Percentiles rank a stretch among this genome's conserved stretches.
phyloP scores from a whole-genome alignment of 1,140 invertebrate genomes.

The Teleogryllus occipitalis region DNA sequence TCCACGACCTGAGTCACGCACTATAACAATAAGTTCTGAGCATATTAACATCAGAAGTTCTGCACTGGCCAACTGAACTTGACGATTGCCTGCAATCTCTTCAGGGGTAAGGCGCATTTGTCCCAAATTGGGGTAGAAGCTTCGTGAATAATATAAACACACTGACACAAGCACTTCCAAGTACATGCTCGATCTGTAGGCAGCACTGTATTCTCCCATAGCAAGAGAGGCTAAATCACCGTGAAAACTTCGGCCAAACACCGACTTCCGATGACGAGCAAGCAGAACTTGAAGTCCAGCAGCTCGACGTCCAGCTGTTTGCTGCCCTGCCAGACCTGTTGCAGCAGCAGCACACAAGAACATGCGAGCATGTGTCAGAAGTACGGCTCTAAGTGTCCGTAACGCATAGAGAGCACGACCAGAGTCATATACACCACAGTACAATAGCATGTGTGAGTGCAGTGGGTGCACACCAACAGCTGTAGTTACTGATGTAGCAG shows the following conservation, averaged over 20 bases:
- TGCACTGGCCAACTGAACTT: conserved; percentile 65
- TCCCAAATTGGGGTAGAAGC: conserved; percentile 65
- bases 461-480: conserved; percentile 57
- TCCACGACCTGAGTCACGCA: conserved; percentile 71
- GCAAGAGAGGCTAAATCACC: conserved; percentile 50
- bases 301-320: conserved; percentile 30
- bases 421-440: conserved; percentile 73
- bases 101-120: conserved; percentile 56
- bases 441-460: conserved; percentile 76
- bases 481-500: not conserved
- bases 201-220: conserved; percentile 49
- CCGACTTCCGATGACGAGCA: conserved; percentile 69
- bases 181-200: conserved; percentile 70
- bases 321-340: conserved; percentile 45
- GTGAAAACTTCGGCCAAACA: conserved; percentile 70
- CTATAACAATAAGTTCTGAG: conserved; percentile 68
- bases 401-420: conserved; percentile 69
- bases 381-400: conserved; percentile 61
- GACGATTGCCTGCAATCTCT: conserved; percentile 67
- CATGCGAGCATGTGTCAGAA: conserved; percentile 61
- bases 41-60: conserved; percentile 72
- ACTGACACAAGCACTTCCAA: conserved; percentile 71
- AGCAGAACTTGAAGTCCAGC: conserved; percentile 51
- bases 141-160: conserved; percentile 71
- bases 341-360: conserved; percentile 61